Evolutionary conservation across 2,797 vertebrate genomes (phyloP), one percentile per base, ranked within the genome.

Genomic region (Acropternis orthonyx): DNA sequence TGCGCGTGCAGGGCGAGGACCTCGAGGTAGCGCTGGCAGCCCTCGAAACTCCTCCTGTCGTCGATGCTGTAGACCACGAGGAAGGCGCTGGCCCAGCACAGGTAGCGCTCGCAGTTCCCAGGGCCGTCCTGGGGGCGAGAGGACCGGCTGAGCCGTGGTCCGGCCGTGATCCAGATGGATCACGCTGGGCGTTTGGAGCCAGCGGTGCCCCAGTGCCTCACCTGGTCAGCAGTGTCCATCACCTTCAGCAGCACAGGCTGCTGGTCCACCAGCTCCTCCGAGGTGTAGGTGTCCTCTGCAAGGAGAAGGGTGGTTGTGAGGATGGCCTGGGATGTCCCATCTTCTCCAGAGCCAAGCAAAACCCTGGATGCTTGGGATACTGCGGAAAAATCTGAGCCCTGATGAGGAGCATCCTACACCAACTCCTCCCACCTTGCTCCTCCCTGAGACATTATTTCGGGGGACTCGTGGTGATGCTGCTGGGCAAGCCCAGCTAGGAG

Each of bases 191-290:
- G 0, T 30, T 14, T 14, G 74, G 82, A 46, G 36, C 54, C 39
- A 30, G 32, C 1, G 0, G 39, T 26, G 67, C 22, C 51, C 12
- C 6, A 2, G 0, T 19, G n/a, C 30, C 93, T 97, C 98, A 99
- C 99, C 98, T 97, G 98, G 93, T 99, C 99, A 4, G 98, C 99
- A 0, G 99, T 99, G 96, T 99, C 99, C 99, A 99, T 99, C 95
- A 99, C 98, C 94, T 98, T 99, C 96, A 99, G 96, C 58, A 98
- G 97, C 78, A 99, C 97, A 1, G 98, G 97, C 94, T 99, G 99
- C 89, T 99, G 99, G 97, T 99, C 99, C 93, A 99, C 98, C 14
- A 97, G 95, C 97, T 99, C 99, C 92, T 99, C 99, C 0, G 98
- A 99, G 56, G 98, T 95, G 65, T 99, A 99, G 41, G 98, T 98